These are phyloP conservation scores for Pogonus chalceus DNA, from an alignment of 1,140 invertebrate genomes.

Conservation along the genomic window DNA sequence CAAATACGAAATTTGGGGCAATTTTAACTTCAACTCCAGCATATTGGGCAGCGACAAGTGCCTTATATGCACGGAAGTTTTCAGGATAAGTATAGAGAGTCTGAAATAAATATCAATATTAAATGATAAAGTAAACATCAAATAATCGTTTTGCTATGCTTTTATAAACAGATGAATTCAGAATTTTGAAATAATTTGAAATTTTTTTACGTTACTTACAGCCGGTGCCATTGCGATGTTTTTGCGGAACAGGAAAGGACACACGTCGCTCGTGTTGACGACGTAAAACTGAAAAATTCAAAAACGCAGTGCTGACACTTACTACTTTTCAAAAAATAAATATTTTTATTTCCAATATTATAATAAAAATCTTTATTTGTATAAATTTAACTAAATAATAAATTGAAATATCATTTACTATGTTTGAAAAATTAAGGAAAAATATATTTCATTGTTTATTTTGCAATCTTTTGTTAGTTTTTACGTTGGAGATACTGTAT, in stretches of 20 bases:
- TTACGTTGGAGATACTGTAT: too few species aligned
- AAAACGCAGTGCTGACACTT: too few species aligned
- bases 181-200: background rate
- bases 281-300: background rate
- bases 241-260: constrained; percentile 6
- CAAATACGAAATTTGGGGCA: constrained; percentile 78
- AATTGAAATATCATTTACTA: too few species aligned
- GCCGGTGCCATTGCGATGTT: background rate
- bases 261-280: background rate
- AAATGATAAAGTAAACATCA: background rate
- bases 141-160: background rate
- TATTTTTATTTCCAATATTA: too few species aligned
- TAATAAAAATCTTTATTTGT: too few species aligned
- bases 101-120: constrained; percentile 52
- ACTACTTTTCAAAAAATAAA: too few species aligned
- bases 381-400: too few species aligned
- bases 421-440: too few species aligned
- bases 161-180: background rate
- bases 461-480: too few species aligned
- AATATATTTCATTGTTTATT: too few species aligned
- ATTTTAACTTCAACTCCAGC: constrained; percentile 82
- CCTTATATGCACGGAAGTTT: constrained; percentile 91
- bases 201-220: constrained; percentile 2
- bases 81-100: constrained; percentile 93
- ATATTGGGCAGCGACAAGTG: constrained; percentile 89